Percentiles rank a stretch among this genome's conserved stretches.
Evolutionary conservation across 92 coral and sea anemone species (phyloP).

Genomic region (Metridium senile): DNA sequence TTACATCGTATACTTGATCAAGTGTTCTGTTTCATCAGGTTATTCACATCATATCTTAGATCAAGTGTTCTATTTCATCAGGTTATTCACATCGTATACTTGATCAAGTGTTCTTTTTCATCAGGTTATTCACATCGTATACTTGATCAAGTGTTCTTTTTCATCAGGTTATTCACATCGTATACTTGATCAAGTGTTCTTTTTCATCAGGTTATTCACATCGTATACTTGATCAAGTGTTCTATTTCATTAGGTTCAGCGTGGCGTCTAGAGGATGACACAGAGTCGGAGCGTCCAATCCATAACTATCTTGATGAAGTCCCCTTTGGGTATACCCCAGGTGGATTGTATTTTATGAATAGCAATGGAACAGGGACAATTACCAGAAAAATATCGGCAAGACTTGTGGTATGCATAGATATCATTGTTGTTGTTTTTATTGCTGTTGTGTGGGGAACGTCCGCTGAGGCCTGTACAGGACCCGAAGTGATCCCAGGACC

Average conservation of each 20-base stretch:
- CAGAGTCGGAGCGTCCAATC: constrained; percentile 13
- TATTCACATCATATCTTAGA: too few species aligned
- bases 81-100: too few species aligned
- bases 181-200: not conserved
- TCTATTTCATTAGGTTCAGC: constrained; percentile 46
- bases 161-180: not conserved
- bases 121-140: not conserved
- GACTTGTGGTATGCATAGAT: constrained; percentile 26
- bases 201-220: not conserved
- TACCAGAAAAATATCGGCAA: constrained; percentile 14
- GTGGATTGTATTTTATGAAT: constrained; percentile 64
- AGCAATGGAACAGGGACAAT: constrained; percentile 8
- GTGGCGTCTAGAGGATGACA: constrained; percentile 70
- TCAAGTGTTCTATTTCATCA: not conserved
- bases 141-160: not conserved
- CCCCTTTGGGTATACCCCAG: constrained; percentile 66
- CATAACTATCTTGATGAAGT: constrained; percentile 54
- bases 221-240: not conserved
- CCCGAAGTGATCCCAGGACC: too few species aligned
- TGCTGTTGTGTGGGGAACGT: too few species aligned
- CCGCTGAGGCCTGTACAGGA: too few species aligned
- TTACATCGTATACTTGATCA: too few species aligned
- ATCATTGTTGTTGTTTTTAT: too few species aligned
- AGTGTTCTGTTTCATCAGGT: not conserved
- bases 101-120: not conserved